Base-by-base conservation (phyloP, 1,140 invertebrate genomes). In the Cecropterus lyciades region DNA sequence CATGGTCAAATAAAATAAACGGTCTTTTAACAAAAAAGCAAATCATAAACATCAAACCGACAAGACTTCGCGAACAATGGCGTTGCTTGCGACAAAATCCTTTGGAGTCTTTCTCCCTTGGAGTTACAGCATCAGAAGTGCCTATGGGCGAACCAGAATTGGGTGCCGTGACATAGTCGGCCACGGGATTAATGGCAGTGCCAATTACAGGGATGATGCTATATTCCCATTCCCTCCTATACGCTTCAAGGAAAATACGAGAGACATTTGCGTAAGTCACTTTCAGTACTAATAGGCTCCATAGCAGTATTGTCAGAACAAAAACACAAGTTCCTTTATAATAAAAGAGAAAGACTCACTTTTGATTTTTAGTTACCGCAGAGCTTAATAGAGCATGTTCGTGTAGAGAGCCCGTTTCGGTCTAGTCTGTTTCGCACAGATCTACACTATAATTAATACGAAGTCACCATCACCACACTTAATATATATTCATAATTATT, bases 101-200 rank as follows among this genome's bases (percentile, higher is more conserved):
- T 46, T n/a, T 11, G 8, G n/a, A 6, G 16, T 52, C n/a, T 63
- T 72, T n/a, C 17, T 48, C 10, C 60, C 72, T 7, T 45, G 17
- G 8, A 13, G 45, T 1, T 49, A 69, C 7, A 49, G 40, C 9
- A 57, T 69, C 1, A 76, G 82, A 33, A 69, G 65, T 0, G 69
- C 79, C 4, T 73, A 88, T 60, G 76, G 80, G 0, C 65, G 67
- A 24, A 73, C 72, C 17, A 79, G 90, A 65, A 95, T 95, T 71
- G 98, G 98, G 30, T 96, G 96, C 53, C 94, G 99, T n/a, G 98
- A 99, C 82, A 92, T 98, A 48, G 98, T 99, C 8, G 98, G 98
- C 6, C 96, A 90, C 87, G 98, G 98, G 24, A 91, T 94, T 40
- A 98, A 98, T 89, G 97, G 97, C 0, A 87, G 94, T 55, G 93